Conservation (phyloP, 2,888 invertebrate species). For the Dolichopus griseipennis region DNA sequence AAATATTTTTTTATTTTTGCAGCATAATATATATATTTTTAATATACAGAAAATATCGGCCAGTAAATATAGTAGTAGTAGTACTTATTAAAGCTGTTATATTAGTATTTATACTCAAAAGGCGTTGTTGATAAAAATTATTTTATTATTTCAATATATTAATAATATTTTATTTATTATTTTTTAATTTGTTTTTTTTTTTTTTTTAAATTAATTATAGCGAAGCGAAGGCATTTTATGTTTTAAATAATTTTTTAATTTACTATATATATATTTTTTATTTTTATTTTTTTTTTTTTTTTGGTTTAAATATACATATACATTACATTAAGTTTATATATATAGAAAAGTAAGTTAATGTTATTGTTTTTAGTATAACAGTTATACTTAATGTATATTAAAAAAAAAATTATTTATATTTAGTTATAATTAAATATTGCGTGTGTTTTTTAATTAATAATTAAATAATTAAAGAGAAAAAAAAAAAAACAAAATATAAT, state of each 20-base stretch:
- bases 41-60: neutral
- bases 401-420: neutral
- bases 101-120: conserved; percentile 8
- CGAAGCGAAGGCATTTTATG: conserved; percentile 21
- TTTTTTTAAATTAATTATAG: neutral
- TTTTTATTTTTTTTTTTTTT: neutral
- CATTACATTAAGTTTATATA: neutral
- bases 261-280: neutral
- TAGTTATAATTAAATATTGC: neutral
- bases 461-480: neutral
- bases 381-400: neutral
- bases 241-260: no score
- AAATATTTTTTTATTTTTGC: no score
- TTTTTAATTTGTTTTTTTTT: neutral
- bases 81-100: conserved; percentile 5
- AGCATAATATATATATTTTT: no score
- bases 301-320: neutral
- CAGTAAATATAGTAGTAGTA: neutral
- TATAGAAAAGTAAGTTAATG: neutral
- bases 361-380: neutral
- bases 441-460: neutral
- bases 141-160: neutral
- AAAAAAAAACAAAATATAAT: neutral
- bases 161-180: neutral
- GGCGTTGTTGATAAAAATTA: neutral